phyloP scores from a whole-genome alignment of 2,888 invertebrate species.

The Axea sp. region DNA sequence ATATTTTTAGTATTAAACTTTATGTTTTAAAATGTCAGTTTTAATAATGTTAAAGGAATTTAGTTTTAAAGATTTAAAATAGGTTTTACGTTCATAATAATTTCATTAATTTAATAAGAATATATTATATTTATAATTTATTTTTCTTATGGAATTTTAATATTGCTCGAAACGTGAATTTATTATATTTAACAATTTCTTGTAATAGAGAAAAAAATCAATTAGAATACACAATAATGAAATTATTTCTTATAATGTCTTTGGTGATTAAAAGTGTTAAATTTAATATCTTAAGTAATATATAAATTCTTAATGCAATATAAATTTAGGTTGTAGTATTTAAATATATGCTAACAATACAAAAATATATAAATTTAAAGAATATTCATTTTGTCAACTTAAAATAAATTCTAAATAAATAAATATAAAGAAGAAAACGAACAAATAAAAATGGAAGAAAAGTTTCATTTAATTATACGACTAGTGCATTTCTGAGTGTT shows the following conservation, averaged over 20 bases:
- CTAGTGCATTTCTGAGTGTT: constrained; percentile 42
- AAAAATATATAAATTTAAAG: constrained; percentile 8
- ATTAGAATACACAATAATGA: background rate
- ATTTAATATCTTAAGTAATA: constrained; percentile 5
- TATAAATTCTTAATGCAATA: constrained; percentile 1
- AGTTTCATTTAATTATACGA: constrained; percentile 18
- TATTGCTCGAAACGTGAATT: background rate
- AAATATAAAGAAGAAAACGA: background rate
- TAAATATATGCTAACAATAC: constrained; percentile 6
- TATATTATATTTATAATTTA: too few relatives aligned
- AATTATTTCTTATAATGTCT: background rate
- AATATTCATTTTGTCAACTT: background rate
- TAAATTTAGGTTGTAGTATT: background rate
- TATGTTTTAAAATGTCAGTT: too few relatives aligned
- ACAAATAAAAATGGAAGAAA: constrained; percentile 11
- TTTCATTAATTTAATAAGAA: too few relatives aligned
- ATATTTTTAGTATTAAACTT: too few relatives aligned
- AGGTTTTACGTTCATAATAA: too few relatives aligned
- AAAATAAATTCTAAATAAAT: background rate
- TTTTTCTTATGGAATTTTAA: background rate
- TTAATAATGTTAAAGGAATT: too few relatives aligned
- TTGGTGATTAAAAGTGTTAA: background rate
- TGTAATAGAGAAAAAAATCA: too few relatives aligned
- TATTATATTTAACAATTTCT: background rate
- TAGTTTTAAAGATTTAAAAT: too few relatives aligned